These are phyloP conservation scores for Petrocephalus sullivani DNA, from an alignment of 2,797 vertebrate genomes.

Conservation along the genomic window DNA sequence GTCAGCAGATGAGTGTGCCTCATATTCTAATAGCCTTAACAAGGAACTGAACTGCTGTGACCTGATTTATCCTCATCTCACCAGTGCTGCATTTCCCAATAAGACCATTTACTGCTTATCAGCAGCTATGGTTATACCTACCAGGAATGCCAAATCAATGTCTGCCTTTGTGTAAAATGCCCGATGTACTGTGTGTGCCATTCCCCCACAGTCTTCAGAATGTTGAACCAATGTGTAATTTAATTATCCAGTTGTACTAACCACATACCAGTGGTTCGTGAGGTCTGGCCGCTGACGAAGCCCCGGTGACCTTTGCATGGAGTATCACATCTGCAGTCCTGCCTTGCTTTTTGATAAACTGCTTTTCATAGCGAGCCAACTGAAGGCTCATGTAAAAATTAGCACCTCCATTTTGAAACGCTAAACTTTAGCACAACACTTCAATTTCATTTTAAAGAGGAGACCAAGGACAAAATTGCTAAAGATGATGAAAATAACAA, in stretches of 20 bases:
- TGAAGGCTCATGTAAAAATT: not conserved
- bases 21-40: conserved; percentile 41
- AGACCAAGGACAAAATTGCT: not conserved
- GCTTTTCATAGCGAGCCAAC: not conserved
- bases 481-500: conserved; percentile 19
- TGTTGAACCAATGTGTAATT: conserved; percentile 23
- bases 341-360: not conserved
- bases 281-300: conserved; percentile 15
- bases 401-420: conserved; percentile 12
- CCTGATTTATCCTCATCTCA: conserved; percentile 39
- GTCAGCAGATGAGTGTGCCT: conserved; percentile 37
- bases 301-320: not conserved
- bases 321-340: not conserved
- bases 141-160: conserved; percentile 25
- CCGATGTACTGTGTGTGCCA: not conserved
- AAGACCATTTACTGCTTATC: conserved; percentile 35
- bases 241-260: conserved; percentile 28
- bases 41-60: conserved; percentile 32
- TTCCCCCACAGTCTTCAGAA: conserved; percentile 21
- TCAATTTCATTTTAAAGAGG: not conserved
- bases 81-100: conserved; percentile 34
- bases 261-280: not conserved
- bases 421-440: not conserved
- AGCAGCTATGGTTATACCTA: conserved; percentile 24
- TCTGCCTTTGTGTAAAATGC: conserved; percentile 1